Percentiles rank a stretch among this genome's conserved stretches.
Conservation (phyloP, 2,797 vertebrate genomes). For the Gymnocypris eckloni region DNA sequence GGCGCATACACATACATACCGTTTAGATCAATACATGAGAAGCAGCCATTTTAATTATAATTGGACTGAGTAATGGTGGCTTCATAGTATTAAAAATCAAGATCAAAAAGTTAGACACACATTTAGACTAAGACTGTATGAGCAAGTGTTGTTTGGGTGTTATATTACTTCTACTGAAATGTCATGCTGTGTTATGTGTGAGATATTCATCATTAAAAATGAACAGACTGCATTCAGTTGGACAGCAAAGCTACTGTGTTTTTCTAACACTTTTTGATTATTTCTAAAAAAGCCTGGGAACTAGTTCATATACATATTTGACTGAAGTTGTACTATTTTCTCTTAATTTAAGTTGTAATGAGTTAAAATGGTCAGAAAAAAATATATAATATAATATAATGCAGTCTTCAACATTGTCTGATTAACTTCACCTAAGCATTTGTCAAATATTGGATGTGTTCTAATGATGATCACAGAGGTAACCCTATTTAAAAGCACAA, state of each 20-base stretch:
- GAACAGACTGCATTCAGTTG: conserved; percentile 1
- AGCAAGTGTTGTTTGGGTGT: conserved; percentile 6
- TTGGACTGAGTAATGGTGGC: not conserved
- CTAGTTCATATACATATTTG: not conserved
- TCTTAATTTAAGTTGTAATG: not conserved
- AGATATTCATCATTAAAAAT: conserved; percentile 17
- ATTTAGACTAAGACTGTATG: not conserved
- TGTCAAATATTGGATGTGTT: not conserved
- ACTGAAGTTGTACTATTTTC: not conserved
- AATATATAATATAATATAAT: not conserved
- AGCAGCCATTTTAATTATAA: not conserved
- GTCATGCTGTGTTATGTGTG: not conserved
- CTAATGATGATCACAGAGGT: not conserved
- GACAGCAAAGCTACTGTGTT: not conserved
- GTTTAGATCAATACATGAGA: not conserved
- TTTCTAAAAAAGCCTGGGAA: not conserved
- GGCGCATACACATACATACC: not conserved
- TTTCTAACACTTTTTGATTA: not conserved
- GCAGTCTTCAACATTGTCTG: no score
- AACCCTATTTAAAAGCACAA: not conserved
- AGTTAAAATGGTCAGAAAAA: not conserved
- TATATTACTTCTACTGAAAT: conserved; percentile 1
- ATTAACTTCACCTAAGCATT: not conserved
- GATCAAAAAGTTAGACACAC: not conserved
- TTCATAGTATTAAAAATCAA: not conserved